Base-by-base conservation (phyloP, 2,888 invertebrate genomes). In the Dioctria rufipes region DNA sequence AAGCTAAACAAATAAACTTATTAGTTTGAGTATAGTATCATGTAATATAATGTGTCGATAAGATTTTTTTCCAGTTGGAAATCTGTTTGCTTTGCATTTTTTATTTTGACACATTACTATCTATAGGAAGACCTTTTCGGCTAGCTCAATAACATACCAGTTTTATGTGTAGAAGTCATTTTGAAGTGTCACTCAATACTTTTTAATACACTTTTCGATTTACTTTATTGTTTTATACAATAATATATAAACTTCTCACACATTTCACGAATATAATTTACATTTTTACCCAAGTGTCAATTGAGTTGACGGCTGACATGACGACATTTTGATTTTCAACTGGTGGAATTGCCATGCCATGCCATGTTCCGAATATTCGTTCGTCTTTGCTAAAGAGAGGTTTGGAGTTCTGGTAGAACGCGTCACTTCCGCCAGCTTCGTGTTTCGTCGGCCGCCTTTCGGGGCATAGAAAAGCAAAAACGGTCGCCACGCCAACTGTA, bases 271-370 rank as follows among this genome's bases (percentile, higher is more conserved):
- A 66, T 39, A 66, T 40, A 78, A 78, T 78, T 66, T 66, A 84
- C 80, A 83, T 81, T 73, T 25, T 67, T 79, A 58, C 58, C 58
- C 73, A 58, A 73, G 78, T 83, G 82, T 83, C 83, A 83, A 81
- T 77, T 73, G 83, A 81, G 63, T 81, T 84, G 84, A 84, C 84
- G 84, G 83, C 82, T 83, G 83, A 83, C 82, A 80, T 82, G 84
- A 84, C 84, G 84, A 84, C 84, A 84, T 84, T 84, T 84, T 84
- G 82, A 82, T 82, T 83, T 83, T 82, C 51, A 11, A 37, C n/a
- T 2, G 49, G 39, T 39, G 39, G 49, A 8, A 67, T 13, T 67
- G 67, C 46, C 67, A n/a, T n/a, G n/a, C n/a, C n/a, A n/a, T n/a
- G n/a, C n/a, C n/a, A 67, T n/a, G n/a, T 4, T 40, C 40, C 25